A percentile compares a stretch with the other conserved stretches of the same genome.
Evolutionary conservation across 2,113 vertebrate species (phyloP).

Genomic region (Phalacrocorax brasilianus): DNA sequence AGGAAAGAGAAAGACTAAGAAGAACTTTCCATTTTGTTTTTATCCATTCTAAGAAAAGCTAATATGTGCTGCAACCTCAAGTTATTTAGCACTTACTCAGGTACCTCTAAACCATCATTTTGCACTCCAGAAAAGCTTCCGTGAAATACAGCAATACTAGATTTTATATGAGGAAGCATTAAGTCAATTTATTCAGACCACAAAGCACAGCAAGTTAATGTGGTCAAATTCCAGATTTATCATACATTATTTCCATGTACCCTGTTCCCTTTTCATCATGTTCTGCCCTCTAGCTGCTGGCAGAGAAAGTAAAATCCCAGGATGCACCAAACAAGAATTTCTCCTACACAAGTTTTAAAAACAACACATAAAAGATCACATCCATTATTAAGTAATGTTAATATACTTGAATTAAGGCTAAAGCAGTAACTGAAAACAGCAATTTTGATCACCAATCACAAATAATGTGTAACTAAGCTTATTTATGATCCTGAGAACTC

Average conservation of each 20-base stretch:
- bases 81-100: not conserved
- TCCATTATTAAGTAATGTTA: not conserved
- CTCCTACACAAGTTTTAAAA: not conserved
- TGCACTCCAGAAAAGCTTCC: not conserved
- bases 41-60: not conserved
- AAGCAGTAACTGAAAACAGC: not conserved
- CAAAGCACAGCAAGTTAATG: not conserved
- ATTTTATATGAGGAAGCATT: not conserved
- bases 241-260: accelerated
- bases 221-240: not conserved
- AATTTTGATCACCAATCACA: not conserved
- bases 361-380: not conserved
- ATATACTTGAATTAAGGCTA: not conserved
- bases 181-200: not conserved
- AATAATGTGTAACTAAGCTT: not conserved
- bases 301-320: not conserved
- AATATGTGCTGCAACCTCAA: not conserved
- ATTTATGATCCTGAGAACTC: not conserved
- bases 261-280: not conserved
- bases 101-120: not conserved
- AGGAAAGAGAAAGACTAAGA: constrained; percentile 5
- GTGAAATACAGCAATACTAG: not conserved
- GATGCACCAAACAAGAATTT: too few species aligned
- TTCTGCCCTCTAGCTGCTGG: not conserved
- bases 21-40: not conserved